A percentile compares a stretch with the other conserved stretches of the same genome.
phyloP scores from a whole-genome alignment of 2,113 vertebrate species.

The Labeo catla region DNA sequence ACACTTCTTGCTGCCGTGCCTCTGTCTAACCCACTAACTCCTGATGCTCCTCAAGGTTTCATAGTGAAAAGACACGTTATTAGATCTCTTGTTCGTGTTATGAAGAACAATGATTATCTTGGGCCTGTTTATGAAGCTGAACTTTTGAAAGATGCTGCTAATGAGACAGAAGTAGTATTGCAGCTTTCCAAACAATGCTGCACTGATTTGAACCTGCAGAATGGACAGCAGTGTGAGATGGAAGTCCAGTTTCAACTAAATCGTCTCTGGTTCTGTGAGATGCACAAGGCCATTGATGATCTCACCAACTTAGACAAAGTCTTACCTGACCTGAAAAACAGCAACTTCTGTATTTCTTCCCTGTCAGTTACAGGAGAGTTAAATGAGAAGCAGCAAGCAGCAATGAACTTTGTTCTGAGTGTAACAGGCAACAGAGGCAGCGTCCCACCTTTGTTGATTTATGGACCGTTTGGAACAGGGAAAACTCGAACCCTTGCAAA shows the following conservation, averaged over 20 bases:
- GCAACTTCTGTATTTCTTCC: conserved; percentile 51
- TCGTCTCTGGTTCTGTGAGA: conserved; percentile 78
- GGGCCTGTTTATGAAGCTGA: conserved; percentile 78
- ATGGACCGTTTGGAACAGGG: conserved; percentile 91
- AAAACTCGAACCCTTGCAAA: conserved; percentile 90
- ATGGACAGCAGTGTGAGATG: conserved; percentile 63
- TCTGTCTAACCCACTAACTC: conserved; percentile 74
- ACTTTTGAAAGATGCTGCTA: conserved; percentile 70
- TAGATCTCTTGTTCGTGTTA: conserved; percentile 75
- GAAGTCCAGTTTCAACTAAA: conserved; percentile 90
- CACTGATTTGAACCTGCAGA: conserved; percentile 73
- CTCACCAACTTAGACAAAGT: conserved; percentile 68
- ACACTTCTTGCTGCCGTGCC: conserved; percentile 79
- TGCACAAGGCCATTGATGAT: conserved; percentile 81
- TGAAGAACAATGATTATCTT: conserved; percentile 52
- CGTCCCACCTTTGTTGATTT: conserved; percentile 85
- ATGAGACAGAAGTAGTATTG: conserved; percentile 73
- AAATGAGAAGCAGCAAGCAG: conserved; percentile 81
- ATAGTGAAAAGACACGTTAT: conserved; percentile 79
- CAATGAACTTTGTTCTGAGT: conserved; percentile 80
- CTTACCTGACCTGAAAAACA: conserved; percentile 64
- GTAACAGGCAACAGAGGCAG: conserved; percentile 43
- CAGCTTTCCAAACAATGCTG: conserved; percentile 80
- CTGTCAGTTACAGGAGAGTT: conserved; percentile 19
- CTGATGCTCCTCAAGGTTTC: conserved; percentile 82